Base-by-base conservation (phyloP, 2,888 invertebrate genomes). In the Meloe dianella region DNA sequence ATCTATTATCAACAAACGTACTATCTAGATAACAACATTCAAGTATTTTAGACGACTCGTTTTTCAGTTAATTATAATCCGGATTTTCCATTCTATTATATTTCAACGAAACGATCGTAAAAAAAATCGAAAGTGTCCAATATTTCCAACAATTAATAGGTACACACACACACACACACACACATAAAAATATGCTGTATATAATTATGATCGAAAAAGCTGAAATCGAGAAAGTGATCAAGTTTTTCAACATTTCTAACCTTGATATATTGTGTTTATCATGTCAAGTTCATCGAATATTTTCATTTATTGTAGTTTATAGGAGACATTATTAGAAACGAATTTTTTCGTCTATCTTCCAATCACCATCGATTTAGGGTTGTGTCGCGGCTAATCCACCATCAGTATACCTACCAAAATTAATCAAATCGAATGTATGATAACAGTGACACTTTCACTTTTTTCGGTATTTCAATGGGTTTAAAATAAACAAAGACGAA, bases 401-500 rank as follows among this genome's bases (percentile, higher is more conserved):
- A 47, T 3, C 38, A 5, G 14, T 5, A 38, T n/a, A n/a, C n/a
- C n/a, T n/a, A n/a, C n/a, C n/a, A n/a, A n/a, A n/a, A n/a, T n/a
- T n/a, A 38, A 32, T 32, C 32, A 12, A 10, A 38, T 5, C 38
- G n/a, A 38, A 38, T 38, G n/a, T n/a, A n/a, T n/a, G n/a, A n/a
- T n/a, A n/a, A n/a, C n/a, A n/a, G 61, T 27, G 30, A 20, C 41
- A 65, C 65, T 65, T 65, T 65, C 65, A 65, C 65, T n/a, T 65
- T 65, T 64, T 65, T 65, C 61, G 54, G 47, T 65, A 65, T 61
- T 61, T 61, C 65, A 61, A 58, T 65, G 61, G 61, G n/a, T n/a
- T n/a, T n/a, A n/a, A n/a, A n/a, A n/a, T n/a, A n/a, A n/a, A n/a
- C n/a, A n/a, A n/a, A n/a, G n/a, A n/a, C n/a, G n/a, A n/a, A n/a